These are phyloP conservation scores for Eudemis profundana DNA, from an alignment of 2,888 invertebrate genomes.

Conservation along the genomic window DNA sequence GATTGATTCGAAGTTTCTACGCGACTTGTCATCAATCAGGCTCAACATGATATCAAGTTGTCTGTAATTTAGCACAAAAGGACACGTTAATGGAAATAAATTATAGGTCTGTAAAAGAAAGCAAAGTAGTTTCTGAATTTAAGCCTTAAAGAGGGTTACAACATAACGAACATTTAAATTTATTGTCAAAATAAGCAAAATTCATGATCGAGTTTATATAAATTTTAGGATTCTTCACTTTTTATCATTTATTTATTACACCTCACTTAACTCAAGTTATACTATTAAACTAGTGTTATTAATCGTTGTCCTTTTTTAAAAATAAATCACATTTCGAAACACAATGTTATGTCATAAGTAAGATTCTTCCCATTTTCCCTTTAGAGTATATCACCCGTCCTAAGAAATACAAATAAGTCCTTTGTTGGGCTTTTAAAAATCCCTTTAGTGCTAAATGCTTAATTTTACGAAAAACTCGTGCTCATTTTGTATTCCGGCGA, in stretches of 20 bases:
- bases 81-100: constrained; percentile 18
- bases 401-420: constrained; percentile 17
- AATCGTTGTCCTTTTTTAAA: too few species aligned
- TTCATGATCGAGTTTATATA: too few species aligned
- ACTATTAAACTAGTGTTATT: too few species aligned
- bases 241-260: too few species aligned
- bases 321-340: too few species aligned
- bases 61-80: constrained; percentile 24
- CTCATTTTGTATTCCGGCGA: constrained; percentile 53
- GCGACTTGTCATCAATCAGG: constrained; percentile 57
- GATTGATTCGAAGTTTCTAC: constrained; percentile 52
- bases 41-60: constrained; percentile 33
- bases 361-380: neutral
- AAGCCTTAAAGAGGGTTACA: neutral
- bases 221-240: too few species aligned
- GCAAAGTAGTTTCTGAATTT: neutral
- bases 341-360: neutral
- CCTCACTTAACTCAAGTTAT: too few species aligned
- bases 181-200: neutral
- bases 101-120: neutral
- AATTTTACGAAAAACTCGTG: constrained; percentile 37
- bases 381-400: neutral
- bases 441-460: constrained; percentile 39
- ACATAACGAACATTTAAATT: neutral
- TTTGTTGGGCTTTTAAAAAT: constrained; percentile 37